These are phyloP conservation scores for Tadarida brasiliensis DNA, from an alignment of 2,797 vertebrate species.

Conservation along the genomic window DNA sequence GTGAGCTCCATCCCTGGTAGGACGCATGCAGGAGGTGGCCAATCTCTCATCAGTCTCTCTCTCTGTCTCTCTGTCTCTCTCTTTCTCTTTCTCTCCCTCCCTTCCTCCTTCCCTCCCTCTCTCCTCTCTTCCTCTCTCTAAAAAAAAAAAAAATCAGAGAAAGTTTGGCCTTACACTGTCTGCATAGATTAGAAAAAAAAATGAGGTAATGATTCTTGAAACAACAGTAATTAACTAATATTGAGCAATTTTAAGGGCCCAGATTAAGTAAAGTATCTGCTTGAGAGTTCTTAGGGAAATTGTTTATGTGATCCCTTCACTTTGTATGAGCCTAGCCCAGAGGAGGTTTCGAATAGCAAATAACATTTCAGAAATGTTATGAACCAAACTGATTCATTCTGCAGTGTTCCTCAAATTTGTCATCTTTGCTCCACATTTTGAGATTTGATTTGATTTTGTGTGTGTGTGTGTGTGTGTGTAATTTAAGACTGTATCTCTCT, in stretches of 20 bases:
- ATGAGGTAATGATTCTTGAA: conserved; percentile 18
- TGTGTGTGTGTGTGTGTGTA: neutral
- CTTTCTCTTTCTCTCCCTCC: too few species aligned
- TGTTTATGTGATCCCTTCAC: neutral
- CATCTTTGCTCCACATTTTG: neutral
- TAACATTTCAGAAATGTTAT: neutral
- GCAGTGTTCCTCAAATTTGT: neutral
- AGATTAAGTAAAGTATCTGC: neutral
- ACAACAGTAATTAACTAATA: neutral
- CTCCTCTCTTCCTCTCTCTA: too few species aligned
- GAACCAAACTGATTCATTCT: neutral
- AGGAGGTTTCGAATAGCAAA: neutral
- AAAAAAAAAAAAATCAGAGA: neutral
- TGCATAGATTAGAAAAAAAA: neutral
- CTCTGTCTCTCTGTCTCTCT: too few species aligned
- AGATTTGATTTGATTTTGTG: neutral
- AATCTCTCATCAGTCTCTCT: too few species aligned
- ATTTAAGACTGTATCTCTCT: neutral
- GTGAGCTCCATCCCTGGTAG: too few species aligned
- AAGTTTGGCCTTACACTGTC: neutral
- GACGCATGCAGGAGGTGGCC: too few species aligned
- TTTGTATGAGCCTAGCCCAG: neutral
- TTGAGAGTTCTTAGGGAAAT: conserved; percentile 5
- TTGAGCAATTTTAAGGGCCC: conserved; percentile 12
- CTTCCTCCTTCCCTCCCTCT: too few species aligned